These are phyloP conservation scores for Alsophila aescularia DNA, from an alignment of 2,888 invertebrate genomes.

Conservation along the genomic window DNA sequence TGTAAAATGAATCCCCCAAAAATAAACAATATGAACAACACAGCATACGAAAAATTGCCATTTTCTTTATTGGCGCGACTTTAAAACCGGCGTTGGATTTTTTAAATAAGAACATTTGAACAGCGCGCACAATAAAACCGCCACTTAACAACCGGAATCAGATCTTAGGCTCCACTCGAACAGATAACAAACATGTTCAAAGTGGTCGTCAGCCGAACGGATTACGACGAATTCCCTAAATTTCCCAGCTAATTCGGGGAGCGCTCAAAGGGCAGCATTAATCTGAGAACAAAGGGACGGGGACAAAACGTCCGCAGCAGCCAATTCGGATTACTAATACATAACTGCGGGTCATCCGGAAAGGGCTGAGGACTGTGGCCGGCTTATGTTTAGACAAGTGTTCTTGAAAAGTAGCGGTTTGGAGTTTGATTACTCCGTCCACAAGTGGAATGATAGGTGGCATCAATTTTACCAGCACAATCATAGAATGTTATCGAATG, in stretches of 20 bases:
- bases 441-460: no score
- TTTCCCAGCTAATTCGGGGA: slow-evolving; percentile 30
- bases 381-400: background rate
- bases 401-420: background rate
- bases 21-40: no score
- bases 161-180: slow-evolving; percentile 1
- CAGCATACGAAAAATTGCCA: no score
- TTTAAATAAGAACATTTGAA: no score
- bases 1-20: no score
- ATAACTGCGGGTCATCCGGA: slow-evolving; percentile 12
- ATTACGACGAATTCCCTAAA: slow-evolving; percentile 32
- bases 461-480: no score
- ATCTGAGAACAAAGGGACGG: slow-evolving; percentile 34
- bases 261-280: slow-evolving; percentile 36
- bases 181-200: slow-evolving; percentile 22
- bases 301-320: slow-evolving; percentile 26
- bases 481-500: no score
- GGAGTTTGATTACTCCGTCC: no score
- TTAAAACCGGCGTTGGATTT: no score
- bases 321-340: slow-evolving; percentile 29
- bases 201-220: slow-evolving; percentile 26
- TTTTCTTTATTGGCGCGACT: no score
- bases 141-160: slow-evolving; percentile 8
- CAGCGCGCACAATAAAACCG: background rate
- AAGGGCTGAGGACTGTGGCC: background rate